Evolutionary conservation across 2,113 vertebrate genomes (phyloP).

Genomic region (Gobiocypris rarus): DNA sequence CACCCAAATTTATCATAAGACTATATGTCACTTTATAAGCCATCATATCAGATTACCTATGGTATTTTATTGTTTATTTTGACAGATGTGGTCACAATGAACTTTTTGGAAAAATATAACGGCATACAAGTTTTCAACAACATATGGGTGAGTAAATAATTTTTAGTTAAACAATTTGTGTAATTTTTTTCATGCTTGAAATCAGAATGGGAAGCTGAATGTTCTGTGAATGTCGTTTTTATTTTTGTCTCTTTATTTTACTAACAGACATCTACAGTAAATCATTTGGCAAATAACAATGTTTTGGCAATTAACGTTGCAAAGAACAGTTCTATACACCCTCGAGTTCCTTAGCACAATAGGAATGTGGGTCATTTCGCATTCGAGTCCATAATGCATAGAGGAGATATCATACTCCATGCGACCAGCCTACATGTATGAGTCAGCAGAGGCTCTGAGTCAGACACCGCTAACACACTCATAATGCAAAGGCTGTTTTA

Average conservation of each 20-base stretch:
- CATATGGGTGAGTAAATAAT: neutral
- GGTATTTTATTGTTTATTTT: too few relatives aligned
- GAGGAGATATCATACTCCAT: conserved; percentile 43
- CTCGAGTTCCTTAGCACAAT: conserved; percentile 63
- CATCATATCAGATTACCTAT: too few relatives aligned
- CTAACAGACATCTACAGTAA: conserved; percentile 76
- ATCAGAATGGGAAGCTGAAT: neutral
- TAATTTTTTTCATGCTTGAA: neutral
- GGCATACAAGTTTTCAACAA: neutral
- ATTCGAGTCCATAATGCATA: conserved; percentile 57
- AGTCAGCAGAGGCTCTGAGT: conserved; percentile 30
- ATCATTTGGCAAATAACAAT: conserved; percentile 77
- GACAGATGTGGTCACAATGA: too few relatives aligned
- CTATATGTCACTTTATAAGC: too few relatives aligned
- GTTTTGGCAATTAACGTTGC: conserved; percentile 75
- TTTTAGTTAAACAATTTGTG: neutral
- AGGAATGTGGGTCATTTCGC: conserved; percentile 53
- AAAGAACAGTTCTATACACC: conserved; percentile 65
- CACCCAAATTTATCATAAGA: too few relatives aligned
- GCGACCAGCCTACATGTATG: conserved; percentile 34
- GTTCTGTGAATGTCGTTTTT: conserved; percentile 44
- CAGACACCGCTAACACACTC: conserved; percentile 19
- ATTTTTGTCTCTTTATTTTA: conserved; percentile 72
- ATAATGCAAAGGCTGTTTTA: conserved; percentile 50
- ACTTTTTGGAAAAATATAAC: neutral